Percentiles rank a stretch among this genome's conserved stretches.
phyloP scores from a whole-genome alignment of 2,888 invertebrate species.

The Ochropleura leucogaster region DNA sequence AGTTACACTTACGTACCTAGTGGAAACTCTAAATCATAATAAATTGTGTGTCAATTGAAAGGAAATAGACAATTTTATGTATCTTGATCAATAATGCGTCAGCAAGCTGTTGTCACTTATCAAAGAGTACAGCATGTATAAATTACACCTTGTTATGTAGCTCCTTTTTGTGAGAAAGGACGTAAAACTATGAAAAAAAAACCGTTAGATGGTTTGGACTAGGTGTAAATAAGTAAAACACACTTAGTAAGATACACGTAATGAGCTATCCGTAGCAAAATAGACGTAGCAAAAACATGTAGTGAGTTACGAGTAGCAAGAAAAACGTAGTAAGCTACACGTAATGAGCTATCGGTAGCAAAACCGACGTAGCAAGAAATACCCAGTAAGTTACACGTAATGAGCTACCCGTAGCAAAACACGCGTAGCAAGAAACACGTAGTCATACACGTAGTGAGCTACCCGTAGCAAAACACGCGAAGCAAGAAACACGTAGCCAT shows the following conservation, averaged over 20 bases:
- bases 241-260: too few relatives aligned
- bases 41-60: slow-evolving; percentile 37
- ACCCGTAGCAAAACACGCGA: not conserved
- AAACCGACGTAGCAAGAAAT: not conserved
- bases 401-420: not conserved
- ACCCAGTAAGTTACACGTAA: not conserved
- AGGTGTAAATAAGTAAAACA: too few relatives aligned
- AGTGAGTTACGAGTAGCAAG: not conserved
- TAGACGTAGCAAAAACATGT: too few relatives aligned
- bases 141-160: not conserved
- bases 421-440: not conserved
- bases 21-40: slow-evolving; percentile 19
- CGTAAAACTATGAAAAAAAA: too few relatives aligned
- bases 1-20: not conserved
- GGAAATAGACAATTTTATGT: slow-evolving; percentile 8
- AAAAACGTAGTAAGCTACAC: not conserved
- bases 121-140: slow-evolving; percentile 26
- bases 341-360: not conserved
- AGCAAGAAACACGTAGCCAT: not conserved
- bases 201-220: too few relatives aligned
- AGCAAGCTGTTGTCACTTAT: slow-evolving; percentile 10
- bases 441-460: not conserved
- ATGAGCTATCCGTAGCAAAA: too few relatives aligned
- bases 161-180: too few relatives aligned
- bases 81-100: slow-evolving; percentile 14